phyloP scores from a whole-genome alignment of 1,140 invertebrate species.

The Zaprionus taronus region DNA sequence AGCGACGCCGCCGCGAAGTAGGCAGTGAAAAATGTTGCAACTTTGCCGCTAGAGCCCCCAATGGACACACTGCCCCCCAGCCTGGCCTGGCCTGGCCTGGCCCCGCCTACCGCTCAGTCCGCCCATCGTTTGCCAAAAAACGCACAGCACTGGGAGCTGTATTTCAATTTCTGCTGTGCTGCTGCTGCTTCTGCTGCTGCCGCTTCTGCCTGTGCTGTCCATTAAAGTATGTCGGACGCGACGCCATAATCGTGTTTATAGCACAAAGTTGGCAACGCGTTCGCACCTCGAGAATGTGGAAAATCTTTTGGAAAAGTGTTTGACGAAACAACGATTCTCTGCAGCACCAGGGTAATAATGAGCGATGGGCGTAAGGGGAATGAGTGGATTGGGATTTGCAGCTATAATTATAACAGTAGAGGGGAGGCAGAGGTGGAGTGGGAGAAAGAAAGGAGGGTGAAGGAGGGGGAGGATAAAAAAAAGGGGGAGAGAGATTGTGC shows the following conservation, averaged over 20 bases:
- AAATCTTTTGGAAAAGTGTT: conserved; percentile 8
- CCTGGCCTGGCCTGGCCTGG: conserved; percentile 2
- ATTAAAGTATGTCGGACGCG: conserved; percentile 6
- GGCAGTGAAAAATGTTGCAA: conserved; percentile 70
- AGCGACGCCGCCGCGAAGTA: conserved; percentile 45
- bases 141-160: conserved; percentile 70
- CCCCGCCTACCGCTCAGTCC: neutral
- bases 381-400: neutral
- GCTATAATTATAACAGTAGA: neutral
- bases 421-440: neutral
- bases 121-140: conserved; percentile 44
- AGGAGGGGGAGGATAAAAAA: no score
- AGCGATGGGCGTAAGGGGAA: neutral
- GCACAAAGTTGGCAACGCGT: conserved; percentile 36
- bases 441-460: no score
- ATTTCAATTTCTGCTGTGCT: conserved; percentile 77
- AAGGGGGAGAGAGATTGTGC: neutral
- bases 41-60: conserved; percentile 40
- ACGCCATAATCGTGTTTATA: conserved; percentile 48
- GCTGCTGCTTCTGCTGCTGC: conserved; percentile 19
- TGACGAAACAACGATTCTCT: neutral
- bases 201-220: conserved; percentile 42
- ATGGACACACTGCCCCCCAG: conserved; percentile 14
- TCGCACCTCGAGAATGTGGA: conserved; percentile 43
- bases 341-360: neutral